Evolutionary conservation across 1,140 invertebrate genomes (phyloP).

Genomic region (Caerostris darwini): DNA sequence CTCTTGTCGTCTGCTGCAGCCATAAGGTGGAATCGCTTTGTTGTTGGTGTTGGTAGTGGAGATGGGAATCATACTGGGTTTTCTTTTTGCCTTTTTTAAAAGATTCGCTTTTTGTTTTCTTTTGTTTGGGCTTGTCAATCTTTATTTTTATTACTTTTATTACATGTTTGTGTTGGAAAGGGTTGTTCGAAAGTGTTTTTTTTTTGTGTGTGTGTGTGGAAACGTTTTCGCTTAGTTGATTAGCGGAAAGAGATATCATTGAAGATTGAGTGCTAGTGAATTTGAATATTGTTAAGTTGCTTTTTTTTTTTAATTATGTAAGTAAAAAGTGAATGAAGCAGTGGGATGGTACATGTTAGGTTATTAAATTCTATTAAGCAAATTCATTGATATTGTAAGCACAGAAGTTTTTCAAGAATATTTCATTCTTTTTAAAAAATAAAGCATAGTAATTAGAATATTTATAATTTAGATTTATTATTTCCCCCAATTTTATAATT

Average conservation of each 20-base stretch:
- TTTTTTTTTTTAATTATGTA: too few relatives aligned
- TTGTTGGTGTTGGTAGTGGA: not conserved
- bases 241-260: not conserved
- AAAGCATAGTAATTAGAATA: too few relatives aligned
- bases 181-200: constrained; percentile 1
- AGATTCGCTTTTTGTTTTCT: not conserved
- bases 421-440: too few relatives aligned
- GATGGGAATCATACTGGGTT: constrained; percentile 4
- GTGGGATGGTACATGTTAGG: too few relatives aligned
- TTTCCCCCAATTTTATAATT: too few relatives aligned
- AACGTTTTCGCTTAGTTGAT: not conserved
- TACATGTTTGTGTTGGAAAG: not conserved
- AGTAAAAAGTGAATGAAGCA: too few relatives aligned
- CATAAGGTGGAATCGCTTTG: not conserved
- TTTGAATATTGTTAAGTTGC: not conserved
- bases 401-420: too few relatives aligned
- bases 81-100: not conserved
- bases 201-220: too few relatives aligned
- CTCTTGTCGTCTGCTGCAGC: not conserved
- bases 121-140: not conserved
- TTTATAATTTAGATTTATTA: too few relatives aligned
- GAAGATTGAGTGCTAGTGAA: not conserved
- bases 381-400: too few relatives aligned
- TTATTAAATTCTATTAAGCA: too few relatives aligned
- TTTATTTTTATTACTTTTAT: not conserved